Evolutionary conservation across 2,888 invertebrate genomes (phyloP), one percentile per base, ranked within the genome.

Genomic region (Mythimna lalbum): DNA sequence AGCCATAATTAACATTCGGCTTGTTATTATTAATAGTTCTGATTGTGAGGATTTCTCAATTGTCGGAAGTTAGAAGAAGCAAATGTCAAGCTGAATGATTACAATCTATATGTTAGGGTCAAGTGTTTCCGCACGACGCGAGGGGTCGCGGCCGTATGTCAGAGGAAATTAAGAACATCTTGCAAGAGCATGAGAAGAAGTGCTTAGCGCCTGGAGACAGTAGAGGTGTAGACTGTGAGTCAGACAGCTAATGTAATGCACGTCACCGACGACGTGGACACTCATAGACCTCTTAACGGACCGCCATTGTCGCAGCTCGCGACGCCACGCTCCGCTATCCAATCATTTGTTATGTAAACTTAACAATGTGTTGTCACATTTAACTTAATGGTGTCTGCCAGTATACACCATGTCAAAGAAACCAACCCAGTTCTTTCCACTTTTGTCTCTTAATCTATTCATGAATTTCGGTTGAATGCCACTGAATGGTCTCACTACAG

Each of bases 331-430:
- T 90, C 87, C 77, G 88, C 90, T 88, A 91, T 91, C 86, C 78
- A 80, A 82, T 86, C 89, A 91, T 93, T 93, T 93, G 92, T 93
- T 92, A 92, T 91, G 90, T 92, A 92, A 93, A 93, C 89, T 84
- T 83, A 87, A 93, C 91, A 92, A 93, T 90, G 88, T 86, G 73
- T 82, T 86, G 85, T 87, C 88, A 89, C 87, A 85, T 88, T 88
- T 86, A 88, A 83, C 88, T 83, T 89, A 90, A 91, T 90, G 87
- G 88, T 86, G 90, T 87, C 89, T 88, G 82, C 63, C 67, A 52
- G 65, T 80, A 77, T 77, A 82, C 82, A 81, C 81, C 63, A 83
- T 76, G 83, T 71, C 83, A 86, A 78, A 81, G 80, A 78, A 83
- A 87, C 81, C 84, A 90, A 88, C 89, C 90, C 63, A 81, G 66